Base-by-base conservation (phyloP, 2,888 invertebrate genomes). In the Hypercompe scribonia region DNA sequence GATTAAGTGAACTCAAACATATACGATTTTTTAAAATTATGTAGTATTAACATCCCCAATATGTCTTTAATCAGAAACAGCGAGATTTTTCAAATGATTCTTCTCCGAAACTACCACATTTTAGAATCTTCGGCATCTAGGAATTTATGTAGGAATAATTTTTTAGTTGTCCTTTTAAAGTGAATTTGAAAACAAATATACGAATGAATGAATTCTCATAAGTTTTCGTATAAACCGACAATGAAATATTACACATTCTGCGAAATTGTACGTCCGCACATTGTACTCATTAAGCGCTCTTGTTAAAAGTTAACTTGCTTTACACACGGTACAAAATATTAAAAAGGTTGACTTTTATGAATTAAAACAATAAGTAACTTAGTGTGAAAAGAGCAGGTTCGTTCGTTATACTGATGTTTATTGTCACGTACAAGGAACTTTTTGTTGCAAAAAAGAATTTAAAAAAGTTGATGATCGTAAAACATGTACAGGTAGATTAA, bases 401-500 rank as follows among this genome's bases (percentile, higher is more conserved):
- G 75, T 83, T 86, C 87, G 88, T 90, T 89, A 89, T 78, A 80
- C 81, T 83, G 84, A 91, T 91, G 91, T 91, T 92, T 91, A 92
- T 90, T 88, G 86, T 86, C 76, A 81, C 75, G 67, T 70, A 66
- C 73, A 67, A 54, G 66, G 90, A 94, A 93, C 88, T 93, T 94
- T 74, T 93, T 93, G 68, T 93, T 63, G 36, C 42, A 63, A 68
- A 67, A 54, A 67, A 54, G n/a, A 90, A 89, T 90, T 78, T 89
- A 89, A 82, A 89, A 94, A 94, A 94, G 91, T 94, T 93, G 90
- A 91, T 88, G 90, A 87, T 91, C 94, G 88, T 94, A 93, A 94
- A 94, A 94, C 91, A 90, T 88, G 93, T 90, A 88, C 91, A 90
- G 92, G 90, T 91, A 93, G 94, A 94, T 94, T 94, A 93, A 93